phyloP scores from a whole-genome alignment of 2,888 invertebrate species.

The Lacanobia oleracea region DNA sequence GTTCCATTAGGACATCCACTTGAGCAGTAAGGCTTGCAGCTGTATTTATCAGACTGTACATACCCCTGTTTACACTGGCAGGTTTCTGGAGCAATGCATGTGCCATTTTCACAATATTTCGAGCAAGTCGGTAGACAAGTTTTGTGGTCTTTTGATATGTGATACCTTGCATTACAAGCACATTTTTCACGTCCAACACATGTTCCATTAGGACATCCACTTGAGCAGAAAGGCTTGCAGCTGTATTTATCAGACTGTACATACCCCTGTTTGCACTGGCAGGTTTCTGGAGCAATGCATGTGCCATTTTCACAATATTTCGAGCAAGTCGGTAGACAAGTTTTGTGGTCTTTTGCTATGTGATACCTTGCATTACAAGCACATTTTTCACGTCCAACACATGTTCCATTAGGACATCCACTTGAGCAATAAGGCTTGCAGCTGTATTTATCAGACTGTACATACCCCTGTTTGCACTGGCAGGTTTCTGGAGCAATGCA shows the following conservation, averaged over 20 bases:
- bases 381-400: too few species aligned
- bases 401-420: conserved; percentile 16
- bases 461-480: not conserved
- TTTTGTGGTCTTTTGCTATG: not conserved
- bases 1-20: conserved; percentile 34
- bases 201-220: conserved; percentile 16
- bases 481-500: conserved; percentile 45
- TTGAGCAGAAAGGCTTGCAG: conserved; percentile 41
- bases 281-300: conserved; percentile 41
- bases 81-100: conserved; percentile 33
- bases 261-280: conserved; percentile 11
- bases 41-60: not conserved
- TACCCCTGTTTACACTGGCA: conserved; percentile 40
- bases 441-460: conserved; percentile 7
- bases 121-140: too few species aligned
- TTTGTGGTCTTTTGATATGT: too few species aligned
- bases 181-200: too few species aligned
- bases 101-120: conserved; percentile 21
- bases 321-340: conserved; percentile 47
- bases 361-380: too few species aligned
- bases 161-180: too few species aligned
- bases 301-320: conserved; percentile 30
- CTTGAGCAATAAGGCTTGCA: conserved; percentile 36
- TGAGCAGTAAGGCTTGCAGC: conserved; percentile 38
- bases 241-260: conserved; percentile 6